Evolutionary conservation across 1,140 invertebrate species (phyloP), one percentile per base, ranked within the genome.

Genomic region (Drosophila kepulauana): DNA sequence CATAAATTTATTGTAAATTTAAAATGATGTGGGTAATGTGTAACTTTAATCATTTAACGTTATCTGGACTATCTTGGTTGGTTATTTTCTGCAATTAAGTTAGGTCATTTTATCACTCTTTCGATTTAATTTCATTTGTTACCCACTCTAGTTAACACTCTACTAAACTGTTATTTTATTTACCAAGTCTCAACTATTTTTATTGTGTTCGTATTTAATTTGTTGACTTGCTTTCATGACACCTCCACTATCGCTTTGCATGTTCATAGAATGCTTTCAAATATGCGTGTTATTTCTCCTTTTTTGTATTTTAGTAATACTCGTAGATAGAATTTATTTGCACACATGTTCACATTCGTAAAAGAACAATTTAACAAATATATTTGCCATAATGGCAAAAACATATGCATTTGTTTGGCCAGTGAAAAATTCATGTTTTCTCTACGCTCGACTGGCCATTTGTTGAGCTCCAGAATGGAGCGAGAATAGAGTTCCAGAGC

Each of bases 291-390:
- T 52, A 61, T 71, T 68, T 65, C 52, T 62, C 49, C 58, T 69
- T 80, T 20, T 75, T 69, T 8, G 65, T 25, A 25, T 25, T 61
- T 69, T 61, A 52, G 49, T 54, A 54, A 45, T 69, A 77, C 35
- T 38, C 35, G 63, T 75, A 78, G 78, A 79, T 89, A 78, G 46
- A 88, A 88, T 68, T 84, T 88, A 88, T 88, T 88, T 88, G 84
- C 84, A 89, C 84, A 88, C 81, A 88, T 88, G 84, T 78, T 88
- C 84, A 89, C 74, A 89, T 87, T 87, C 63, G 51, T 51, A 61
- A 65, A 61, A 62, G 56, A 49, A 46, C 13, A 62, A 59, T 52
- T 69, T 80, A 75, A 73, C 5, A 75, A 61, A 79, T 68, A 61
- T 20, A 74, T 49, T 80, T 89, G 84, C 70, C 67, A 73, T 78